phyloP scores from a whole-genome alignment of 2,888 invertebrate species.

The Sialis fuliginosa region DNA sequence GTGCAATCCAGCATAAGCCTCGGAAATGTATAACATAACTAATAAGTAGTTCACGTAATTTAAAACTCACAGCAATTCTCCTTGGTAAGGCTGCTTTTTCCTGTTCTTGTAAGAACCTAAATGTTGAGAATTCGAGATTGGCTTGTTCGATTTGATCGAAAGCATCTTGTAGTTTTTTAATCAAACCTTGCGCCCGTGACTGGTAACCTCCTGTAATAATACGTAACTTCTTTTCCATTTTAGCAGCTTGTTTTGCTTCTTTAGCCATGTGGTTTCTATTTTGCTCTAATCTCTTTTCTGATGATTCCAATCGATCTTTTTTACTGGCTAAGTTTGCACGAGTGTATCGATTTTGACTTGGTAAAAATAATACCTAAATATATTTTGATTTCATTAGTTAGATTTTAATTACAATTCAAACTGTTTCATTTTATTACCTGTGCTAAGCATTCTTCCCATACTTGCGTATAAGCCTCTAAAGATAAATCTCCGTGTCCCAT shows the following conservation, averaged over 20 bases:
- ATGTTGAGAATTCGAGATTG: conserved; percentile 76
- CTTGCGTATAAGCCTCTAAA: conserved; percentile 80
- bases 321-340: conserved; percentile 88
- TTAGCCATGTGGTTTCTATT: conserved; percentile 92
- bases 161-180: conserved; percentile 74
- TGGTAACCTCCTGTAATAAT: conserved; percentile 89
- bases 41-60: not conserved
- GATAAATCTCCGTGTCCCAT: conserved; percentile 94
- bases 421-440: conserved; percentile 36
- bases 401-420: not conserved
- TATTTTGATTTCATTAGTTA: conserved; percentile 2
- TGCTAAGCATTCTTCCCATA: conserved; percentile 92
- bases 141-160: conserved; percentile 84
- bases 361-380: conserved; percentile 64
- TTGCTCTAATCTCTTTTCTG: conserved; percentile 80
- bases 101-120: conserved; percentile 74
- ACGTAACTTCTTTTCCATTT: conserved; percentile 93
- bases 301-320: conserved; percentile 87
- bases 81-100: conserved; percentile 82
- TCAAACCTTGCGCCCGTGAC: conserved; percentile 53
- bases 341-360: conserved; percentile 82
- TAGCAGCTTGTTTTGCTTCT: conserved; percentile 91
- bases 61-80: conserved; percentile 53
- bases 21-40: not conserved
- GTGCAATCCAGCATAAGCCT: too few relatives aligned